phyloP scores from a whole-genome alignment of 2,888 invertebrate species.

The Sphecodes monilicornis region DNA sequence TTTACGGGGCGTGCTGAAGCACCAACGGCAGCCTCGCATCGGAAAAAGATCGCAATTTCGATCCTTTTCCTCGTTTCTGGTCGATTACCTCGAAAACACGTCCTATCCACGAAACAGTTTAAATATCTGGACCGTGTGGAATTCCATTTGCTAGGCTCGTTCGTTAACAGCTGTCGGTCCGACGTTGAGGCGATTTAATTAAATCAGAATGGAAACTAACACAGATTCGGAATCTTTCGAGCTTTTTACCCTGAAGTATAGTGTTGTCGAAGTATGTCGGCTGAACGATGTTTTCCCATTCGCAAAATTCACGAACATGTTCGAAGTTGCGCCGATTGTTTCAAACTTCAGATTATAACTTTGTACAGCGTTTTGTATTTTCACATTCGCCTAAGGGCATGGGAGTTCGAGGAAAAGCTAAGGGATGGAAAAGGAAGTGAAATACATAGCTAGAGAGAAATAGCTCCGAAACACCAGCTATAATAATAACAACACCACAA shows the following conservation, averaged over 20 bases:
- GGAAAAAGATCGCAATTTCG: slow-evolving; percentile 3
- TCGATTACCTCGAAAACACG: background rate
- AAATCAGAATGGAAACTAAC: background rate
- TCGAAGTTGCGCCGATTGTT: background rate
- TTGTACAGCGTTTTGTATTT: background rate
- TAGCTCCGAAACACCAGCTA: too few species aligned
- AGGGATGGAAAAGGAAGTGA: too few species aligned
- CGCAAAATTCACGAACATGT: background rate
- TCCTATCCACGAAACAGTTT: background rate
- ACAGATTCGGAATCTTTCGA: background rate
- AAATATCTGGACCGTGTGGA: background rate
- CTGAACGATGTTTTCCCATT: background rate
- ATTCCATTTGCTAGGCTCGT: slow-evolving; percentile 14
- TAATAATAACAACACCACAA: background rate
- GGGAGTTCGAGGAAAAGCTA: too few species aligned
- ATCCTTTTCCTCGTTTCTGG: background rate
- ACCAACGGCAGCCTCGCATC: background rate
- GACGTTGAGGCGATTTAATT: background rate
- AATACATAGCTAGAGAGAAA: too few species aligned
- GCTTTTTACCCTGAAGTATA: background rate
- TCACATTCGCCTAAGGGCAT: too few species aligned
- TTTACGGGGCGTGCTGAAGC: background rate
- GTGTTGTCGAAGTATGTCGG: background rate
- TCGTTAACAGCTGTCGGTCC: background rate
- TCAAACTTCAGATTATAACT: background rate